phyloP scores from a whole-genome alignment of 35 echinoderm and acorn worm genomes.

The Acanthaster planci region DNA sequence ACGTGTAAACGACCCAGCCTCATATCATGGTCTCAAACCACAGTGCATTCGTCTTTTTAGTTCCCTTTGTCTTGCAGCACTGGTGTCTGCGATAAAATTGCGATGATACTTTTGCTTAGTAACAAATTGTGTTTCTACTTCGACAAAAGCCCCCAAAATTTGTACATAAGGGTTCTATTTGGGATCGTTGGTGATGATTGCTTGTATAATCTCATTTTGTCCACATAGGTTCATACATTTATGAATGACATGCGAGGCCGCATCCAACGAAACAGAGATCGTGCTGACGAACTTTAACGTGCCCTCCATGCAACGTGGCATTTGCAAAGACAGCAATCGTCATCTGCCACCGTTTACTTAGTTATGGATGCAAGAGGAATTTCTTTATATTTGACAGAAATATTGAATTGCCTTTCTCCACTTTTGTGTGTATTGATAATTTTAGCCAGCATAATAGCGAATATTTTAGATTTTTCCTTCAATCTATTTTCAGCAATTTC shows the following conservation, averaged over 20 bases:
- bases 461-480: too few relatives aligned
- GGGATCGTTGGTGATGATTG: too few relatives aligned
- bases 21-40: too few relatives aligned
- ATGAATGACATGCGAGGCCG: conserved; percentile 32
- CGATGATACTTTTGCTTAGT: too few relatives aligned
- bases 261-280: not conserved
- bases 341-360: not conserved
- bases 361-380: not conserved
- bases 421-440: not conserved
- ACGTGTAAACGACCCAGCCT: too few relatives aligned
- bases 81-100: too few relatives aligned
- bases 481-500: too few relatives aligned
- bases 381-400: not conserved
- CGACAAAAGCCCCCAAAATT: too few relatives aligned
- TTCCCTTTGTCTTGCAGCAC: too few relatives aligned
- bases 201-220: not conserved
- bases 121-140: too few relatives aligned
- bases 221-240: conserved; percentile 7
- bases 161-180: too few relatives aligned
- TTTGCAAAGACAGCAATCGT: not conserved
- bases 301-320: not conserved
- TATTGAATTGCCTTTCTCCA: not conserved
- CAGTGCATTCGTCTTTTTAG: too few relatives aligned
- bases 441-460: not conserved
- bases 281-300: conserved; percentile 33